Conservation (phyloP, 2,888 invertebrate genomes). For the Pseudanteris insignis region DNA sequence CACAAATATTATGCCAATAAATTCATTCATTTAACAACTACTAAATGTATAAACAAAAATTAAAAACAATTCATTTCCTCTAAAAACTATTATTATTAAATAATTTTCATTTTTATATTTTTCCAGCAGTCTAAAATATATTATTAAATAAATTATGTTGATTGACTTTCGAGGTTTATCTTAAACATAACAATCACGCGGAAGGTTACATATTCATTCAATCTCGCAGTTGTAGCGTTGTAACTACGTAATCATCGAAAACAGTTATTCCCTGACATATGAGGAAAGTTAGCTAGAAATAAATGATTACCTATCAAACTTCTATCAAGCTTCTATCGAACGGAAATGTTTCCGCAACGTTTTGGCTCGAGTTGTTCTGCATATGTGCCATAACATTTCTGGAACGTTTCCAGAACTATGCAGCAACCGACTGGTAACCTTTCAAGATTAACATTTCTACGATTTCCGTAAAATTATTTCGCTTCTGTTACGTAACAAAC, state of each 20-base stretch:
- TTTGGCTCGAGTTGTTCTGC: constrained; percentile 35
- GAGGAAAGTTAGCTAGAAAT: constrained; percentile 27
- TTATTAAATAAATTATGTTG: too few relatives aligned
- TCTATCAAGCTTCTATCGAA: constrained; percentile 39
- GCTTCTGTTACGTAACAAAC: too few relatives aligned
- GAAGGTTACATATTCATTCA: too few relatives aligned
- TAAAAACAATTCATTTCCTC: too few relatives aligned
- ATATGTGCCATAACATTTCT: constrained; percentile 43
- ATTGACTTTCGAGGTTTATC: too few relatives aligned
- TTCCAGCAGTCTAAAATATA: not conserved
- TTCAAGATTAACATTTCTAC: constrained; percentile 36
- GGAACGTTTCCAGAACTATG: constrained; percentile 39
- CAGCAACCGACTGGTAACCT: constrained; percentile 36
- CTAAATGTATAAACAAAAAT: too few relatives aligned
- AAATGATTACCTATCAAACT: constrained; percentile 41
- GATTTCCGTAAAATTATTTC: constrained; percentile 20
- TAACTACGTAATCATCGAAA: too few relatives aligned
- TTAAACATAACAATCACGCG: too few relatives aligned
- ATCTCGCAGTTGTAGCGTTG: too few relatives aligned
- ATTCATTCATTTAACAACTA: too few relatives aligned
- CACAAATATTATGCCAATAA: too few relatives aligned
- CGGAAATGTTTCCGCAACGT: constrained; percentile 38
- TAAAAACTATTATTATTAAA: too few relatives aligned
- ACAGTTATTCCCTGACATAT: constrained; percentile 11
- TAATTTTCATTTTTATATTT: constrained; percentile 5